phyloP scores from a whole-genome alignment of 2,888 invertebrate species.

The Mermis nigrescens region DNA sequence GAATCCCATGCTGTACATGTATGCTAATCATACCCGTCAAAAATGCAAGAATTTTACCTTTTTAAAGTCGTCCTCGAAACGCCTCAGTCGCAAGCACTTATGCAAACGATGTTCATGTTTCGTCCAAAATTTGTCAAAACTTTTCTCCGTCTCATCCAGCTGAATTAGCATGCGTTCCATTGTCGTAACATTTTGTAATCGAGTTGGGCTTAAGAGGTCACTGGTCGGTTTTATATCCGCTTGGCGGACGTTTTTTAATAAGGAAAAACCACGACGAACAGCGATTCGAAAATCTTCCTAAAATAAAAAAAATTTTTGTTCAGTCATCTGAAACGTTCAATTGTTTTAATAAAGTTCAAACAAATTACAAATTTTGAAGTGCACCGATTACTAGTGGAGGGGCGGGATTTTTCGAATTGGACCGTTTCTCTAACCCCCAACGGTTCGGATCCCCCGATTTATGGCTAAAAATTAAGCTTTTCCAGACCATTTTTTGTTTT shows the following conservation, averaged over 20 bases:
- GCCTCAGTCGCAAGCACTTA: conserved; percentile 68
- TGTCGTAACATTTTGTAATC: conserved; percentile 56
- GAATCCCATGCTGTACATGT: no score
- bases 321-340: no score
- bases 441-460: no score
- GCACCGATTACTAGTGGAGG: no score
- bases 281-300: conserved; percentile 65
- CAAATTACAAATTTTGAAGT: not conserved
- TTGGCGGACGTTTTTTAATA: conserved; percentile 45
- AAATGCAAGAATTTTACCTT: no score
- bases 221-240: conserved; percentile 22
- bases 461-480: no score
- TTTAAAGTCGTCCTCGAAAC: conserved; percentile 83
- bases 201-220: conserved; percentile 30
- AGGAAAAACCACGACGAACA: conserved; percentile 65
- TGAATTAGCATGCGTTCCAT: conserved; percentile 77
- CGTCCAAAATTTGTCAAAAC: conserved; percentile 83
- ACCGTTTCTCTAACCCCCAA: no score
- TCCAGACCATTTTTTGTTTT: no score
- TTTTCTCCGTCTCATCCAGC: conserved; percentile 75
- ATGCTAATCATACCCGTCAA: no score
- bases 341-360: not conserved
- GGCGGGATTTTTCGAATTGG: no score
- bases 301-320: no score
- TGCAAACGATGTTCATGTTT: conserved; percentile 69